Evolutionary conservation across 2,797 vertebrate genomes (phyloP), one percentile per base, ranked within the genome.

Genomic region (Etheostoma nigrum): DNA sequence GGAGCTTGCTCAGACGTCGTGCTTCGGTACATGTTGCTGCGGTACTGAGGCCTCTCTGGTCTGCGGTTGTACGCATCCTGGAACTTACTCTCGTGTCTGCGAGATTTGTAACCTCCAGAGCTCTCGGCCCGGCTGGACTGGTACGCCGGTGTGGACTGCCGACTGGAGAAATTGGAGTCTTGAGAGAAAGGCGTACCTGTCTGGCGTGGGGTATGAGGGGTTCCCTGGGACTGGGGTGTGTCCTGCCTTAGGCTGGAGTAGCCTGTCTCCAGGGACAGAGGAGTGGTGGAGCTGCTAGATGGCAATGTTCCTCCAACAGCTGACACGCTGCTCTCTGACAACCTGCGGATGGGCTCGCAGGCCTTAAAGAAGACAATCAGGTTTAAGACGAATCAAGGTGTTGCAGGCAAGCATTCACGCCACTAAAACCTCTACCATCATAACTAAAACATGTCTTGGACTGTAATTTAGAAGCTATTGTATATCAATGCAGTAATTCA

Each of bases 211-310:
- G 98, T 98, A 78, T 97, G 97, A 2, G 98, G 98, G 0, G 97
- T 97, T 80, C 96, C 96, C 93, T 98, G 97, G 72, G 97, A 98
- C 92, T 97, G 97, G 0, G 97, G 97, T 1, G 98, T 99, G 84
- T 99, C 98, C 75, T 98, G 97, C 85, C 96, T 96, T 73, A 96
- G 94, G 93, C 98, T 99, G 92, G 97, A 98, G 89, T 99, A 99
- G 65, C 97, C 97, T 0, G 98, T 99, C 93, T 99, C 98, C 11
- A 96, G 94, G 84, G 98, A 99, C 86, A 98, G 95, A 0, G 98
- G 98, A 0, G 98, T 99, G 66, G 92, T 94, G 71, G 96, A 96
- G 40, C 96, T 97, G 80, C 96, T 97, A 3, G 97, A 95, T n/a
- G 97, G 96, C 54, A 95, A 86, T 0, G 96, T 92, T 54, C 95